Conservation (phyloP, 30 jellyfish, hydroid and myxozoan species). For the Sanderia malayensis region DNA sequence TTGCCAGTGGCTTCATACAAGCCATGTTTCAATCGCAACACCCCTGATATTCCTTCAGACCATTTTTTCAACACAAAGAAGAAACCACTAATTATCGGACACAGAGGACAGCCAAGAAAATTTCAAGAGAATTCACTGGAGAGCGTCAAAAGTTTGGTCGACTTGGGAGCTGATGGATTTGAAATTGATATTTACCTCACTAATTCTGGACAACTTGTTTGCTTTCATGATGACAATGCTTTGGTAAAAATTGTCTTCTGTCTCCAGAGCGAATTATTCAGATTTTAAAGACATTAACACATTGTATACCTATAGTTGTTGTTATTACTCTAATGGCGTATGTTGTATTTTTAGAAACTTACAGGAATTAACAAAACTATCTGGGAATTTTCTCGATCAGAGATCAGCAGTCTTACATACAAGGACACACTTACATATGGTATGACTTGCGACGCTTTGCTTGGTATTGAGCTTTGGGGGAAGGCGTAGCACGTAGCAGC, state of each 20-base stretch:
- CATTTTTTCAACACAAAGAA: constrained; percentile 66
- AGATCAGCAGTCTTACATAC: neutral
- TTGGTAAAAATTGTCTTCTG: too few species aligned
- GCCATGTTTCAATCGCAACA: constrained; percentile 47
- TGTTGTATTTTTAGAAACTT: constrained; percentile 13
- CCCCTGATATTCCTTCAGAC: constrained; percentile 54
- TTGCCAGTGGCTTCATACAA: neutral
- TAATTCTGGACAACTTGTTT: constrained; percentile 61
- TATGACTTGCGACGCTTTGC: constrained; percentile 6
- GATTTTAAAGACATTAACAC: too few species aligned
- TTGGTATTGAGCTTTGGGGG: too few species aligned
- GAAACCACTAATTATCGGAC: constrained; percentile 80
- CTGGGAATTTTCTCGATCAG: constrained; percentile 24
- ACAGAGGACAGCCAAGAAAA: constrained; percentile 77
- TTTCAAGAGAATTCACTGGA: constrained; percentile 81
- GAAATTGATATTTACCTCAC: constrained; percentile 75
- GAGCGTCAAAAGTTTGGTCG: constrained; percentile 63
- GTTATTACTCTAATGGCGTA: too few species aligned
- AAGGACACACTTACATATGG: constrained; percentile 24
- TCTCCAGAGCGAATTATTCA: too few species aligned
- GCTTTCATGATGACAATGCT: constrained; percentile 84
- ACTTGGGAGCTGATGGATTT: constrained; percentile 79
- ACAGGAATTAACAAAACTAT: constrained; percentile 24
- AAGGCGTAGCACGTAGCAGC: too few species aligned
- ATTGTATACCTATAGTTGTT: too few species aligned